Evolutionary conservation across 35 echinoderm and acorn worm species (phyloP).

Genomic region (Stichopus chloronotus): DNA sequence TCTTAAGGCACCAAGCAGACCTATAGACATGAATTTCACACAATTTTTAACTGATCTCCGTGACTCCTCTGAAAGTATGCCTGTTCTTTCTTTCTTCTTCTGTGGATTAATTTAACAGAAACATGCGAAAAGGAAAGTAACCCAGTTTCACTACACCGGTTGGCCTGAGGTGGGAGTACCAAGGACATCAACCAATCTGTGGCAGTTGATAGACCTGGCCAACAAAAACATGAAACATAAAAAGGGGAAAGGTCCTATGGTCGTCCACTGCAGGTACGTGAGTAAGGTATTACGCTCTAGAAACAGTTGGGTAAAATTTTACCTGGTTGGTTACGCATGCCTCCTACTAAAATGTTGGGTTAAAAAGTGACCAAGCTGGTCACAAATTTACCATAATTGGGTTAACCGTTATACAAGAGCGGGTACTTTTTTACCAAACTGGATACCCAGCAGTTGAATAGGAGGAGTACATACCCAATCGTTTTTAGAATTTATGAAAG

Average conservation of each 20-base stretch:
- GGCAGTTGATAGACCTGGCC: conserved; percentile 12
- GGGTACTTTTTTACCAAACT: too few relatives aligned
- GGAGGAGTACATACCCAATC: too few relatives aligned
- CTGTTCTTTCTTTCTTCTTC: too few relatives aligned
- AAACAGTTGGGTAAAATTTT: neutral
- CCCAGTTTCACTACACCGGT: conserved; percentile 22
- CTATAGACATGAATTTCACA: too few relatives aligned
- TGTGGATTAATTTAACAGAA: neutral
- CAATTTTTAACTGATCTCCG: too few relatives aligned
- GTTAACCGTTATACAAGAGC: too few relatives aligned
- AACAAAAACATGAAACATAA: conserved; percentile 15
- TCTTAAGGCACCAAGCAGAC: too few relatives aligned
- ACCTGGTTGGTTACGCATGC: neutral
- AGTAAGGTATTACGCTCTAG: neutral
- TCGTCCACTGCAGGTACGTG: conserved; percentile 26
- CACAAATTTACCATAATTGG: too few relatives aligned
- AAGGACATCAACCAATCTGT: neutral
- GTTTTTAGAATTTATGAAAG: too few relatives aligned
- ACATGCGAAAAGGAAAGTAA: neutral
- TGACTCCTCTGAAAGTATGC: too few relatives aligned
- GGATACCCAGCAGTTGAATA: too few relatives aligned
- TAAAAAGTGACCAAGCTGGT: neutral
- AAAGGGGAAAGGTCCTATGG: neutral
- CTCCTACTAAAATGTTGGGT: neutral
- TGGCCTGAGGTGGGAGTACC: conserved; percentile 25